These are phyloP conservation scores for Artibeus lituratus DNA, from an alignment of 2,797 vertebrate species.

Conservation along the genomic window DNA sequence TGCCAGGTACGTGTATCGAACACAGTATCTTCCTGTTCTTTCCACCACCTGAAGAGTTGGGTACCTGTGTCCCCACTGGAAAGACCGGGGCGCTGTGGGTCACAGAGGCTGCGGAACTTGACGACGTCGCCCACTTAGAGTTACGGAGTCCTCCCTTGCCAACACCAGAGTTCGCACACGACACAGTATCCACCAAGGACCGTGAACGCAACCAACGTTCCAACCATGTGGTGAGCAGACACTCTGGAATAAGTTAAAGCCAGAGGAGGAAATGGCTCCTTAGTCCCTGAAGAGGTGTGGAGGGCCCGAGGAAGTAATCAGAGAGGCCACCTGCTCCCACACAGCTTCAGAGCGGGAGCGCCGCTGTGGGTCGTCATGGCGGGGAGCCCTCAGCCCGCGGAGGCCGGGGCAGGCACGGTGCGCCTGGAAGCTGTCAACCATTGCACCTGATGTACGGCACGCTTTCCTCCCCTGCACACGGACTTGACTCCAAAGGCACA, in stretches of 20 bases:
- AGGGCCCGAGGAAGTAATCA: conserved; percentile 41
- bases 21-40: background rate
- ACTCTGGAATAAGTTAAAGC: background rate
- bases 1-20: background rate
- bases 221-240: background rate
- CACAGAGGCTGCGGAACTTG: background rate
- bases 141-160: background rate
- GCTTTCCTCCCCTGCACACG: background rate
- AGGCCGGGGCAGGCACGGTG: background rate
- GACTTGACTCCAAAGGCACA: background rate
- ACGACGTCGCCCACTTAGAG: background rate
- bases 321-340: background rate
- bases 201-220: background rate
- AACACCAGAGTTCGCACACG: background rate
- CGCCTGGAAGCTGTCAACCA: background rate
- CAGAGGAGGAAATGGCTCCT: conserved; percentile 25
- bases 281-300: background rate
- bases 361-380: background rate
- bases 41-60: background rate
- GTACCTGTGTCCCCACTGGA: background rate
- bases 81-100: background rate
- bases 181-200: background rate
- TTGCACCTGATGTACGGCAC: background rate
- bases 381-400: background rate
- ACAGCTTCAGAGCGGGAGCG: background rate